Percentiles rank a stretch among this genome's conserved stretches.
phyloP scores from a whole-genome alignment of 2,888 invertebrate genomes.

The Thereva unica region DNA sequence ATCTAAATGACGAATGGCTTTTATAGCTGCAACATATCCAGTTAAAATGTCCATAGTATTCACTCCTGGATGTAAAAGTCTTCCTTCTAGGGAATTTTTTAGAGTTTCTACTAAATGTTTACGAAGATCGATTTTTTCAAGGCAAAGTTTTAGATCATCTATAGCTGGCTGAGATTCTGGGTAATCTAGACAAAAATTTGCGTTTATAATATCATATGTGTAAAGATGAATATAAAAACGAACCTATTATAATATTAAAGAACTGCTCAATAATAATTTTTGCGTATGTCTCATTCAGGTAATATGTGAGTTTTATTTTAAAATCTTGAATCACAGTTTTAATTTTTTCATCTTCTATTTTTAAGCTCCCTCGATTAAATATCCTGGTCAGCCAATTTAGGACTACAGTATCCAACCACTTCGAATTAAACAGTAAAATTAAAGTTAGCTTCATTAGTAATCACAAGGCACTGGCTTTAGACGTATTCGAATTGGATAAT shows the following conservation, averaged over 20 bases:
- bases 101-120: conserved; percentile 76
- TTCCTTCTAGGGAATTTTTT: conserved; percentile 80
- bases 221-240: conserved; percentile 32
- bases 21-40: conserved; percentile 94
- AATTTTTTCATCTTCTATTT: conserved; percentile 63
- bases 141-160: conserved; percentile 82
- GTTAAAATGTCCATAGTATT: conserved; percentile 95
- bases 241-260: conserved; percentile 91
- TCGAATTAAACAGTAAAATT: conserved; percentile 45
- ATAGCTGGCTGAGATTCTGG: conserved; percentile 94
- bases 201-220: background rate
- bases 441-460: conserved; percentile 1
- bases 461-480: too few relatives aligned
- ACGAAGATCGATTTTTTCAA: conserved; percentile 84
- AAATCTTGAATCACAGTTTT: conserved; percentile 67
- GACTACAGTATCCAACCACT: conserved; percentile 87
- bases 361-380: conserved; percentile 70
- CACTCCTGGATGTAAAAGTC: conserved; percentile 91
- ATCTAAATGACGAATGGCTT: conserved; percentile 89
- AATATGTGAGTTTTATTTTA: conserved; percentile 77
- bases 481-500: too few relatives aligned
- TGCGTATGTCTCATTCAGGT: conserved; percentile 87
- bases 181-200: conserved; percentile 66
- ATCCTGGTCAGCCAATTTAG: conserved; percentile 85
- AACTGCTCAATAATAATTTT: conserved; percentile 86